Evolutionary conservation across 2,797 vertebrate genomes (phyloP), one percentile per base, ranked within the genome.

Genomic region (Acropternis orthonyx): DNA sequence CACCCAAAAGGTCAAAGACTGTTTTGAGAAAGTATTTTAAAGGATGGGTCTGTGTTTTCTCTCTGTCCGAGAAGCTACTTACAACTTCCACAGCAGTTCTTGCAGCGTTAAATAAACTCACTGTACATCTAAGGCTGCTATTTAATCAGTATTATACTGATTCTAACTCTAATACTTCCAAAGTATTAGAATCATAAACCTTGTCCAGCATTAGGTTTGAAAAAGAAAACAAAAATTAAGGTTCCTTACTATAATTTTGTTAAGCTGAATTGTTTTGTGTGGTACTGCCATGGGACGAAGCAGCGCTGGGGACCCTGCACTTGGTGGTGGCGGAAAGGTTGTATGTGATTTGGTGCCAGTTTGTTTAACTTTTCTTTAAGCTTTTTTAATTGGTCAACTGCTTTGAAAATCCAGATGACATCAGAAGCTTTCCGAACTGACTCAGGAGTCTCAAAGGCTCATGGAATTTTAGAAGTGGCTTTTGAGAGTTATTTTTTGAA

Each of bases 11-110:
- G 95, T 96, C 96, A 94, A 69, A 95, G 87, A 93, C 56, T 96
- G 95, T 96, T 96, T 96, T 96, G 95, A 95, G 93, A 95, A 94
- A 92, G 93, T 46, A 77, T 93, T 93, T 96, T 93, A 96, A 95
- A 94, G 81, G 93, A 80, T 94, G 87, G 82, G 61, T 94, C 95
- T 96, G 96, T 63, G 81, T 96, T 96, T 95, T 92, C 87, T 96
- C 95, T 95, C 93, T 93, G 95, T 94, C 94, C 94, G 89, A 89
- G 93, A 83, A 91, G 73, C 85, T 77, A 3, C 84, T 94, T 93
- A 37, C 9, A 82, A 26, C 61, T 85, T 92, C 75, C 75, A 48
- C 71, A 43, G 72, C 37, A 69, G 78, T 80, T 77, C 68, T 63
- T 80, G 54, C 82, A 80, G 89, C 1, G 0, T 88, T 93, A 85